Conservation (phyloP, 2,113 vertebrate species). For the Morphnarchus princeps region DNA sequence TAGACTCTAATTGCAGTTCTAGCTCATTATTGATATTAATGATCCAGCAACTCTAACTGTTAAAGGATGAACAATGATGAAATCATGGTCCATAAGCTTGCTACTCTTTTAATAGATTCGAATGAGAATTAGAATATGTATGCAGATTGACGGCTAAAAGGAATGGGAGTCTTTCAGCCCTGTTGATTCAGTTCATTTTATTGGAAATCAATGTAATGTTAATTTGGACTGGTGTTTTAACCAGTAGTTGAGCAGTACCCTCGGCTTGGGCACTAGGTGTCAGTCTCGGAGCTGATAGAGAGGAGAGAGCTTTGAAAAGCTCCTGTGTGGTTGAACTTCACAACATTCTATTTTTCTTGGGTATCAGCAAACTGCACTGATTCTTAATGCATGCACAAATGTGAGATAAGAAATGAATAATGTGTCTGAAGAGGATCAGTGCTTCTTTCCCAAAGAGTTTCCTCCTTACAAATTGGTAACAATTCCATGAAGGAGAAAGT, state of each 20-base stretch:
- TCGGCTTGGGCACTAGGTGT: constrained; percentile 13
- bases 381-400: neutral
- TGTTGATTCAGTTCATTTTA: constrained; percentile 44
- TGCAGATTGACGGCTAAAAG: constrained; percentile 20
- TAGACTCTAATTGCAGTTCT: constrained; percentile 64
- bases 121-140: constrained; percentile 59
- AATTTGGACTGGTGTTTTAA: neutral
- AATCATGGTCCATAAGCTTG: constrained; percentile 50
- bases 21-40: constrained; percentile 74
- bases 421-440: neutral
- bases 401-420: neutral
- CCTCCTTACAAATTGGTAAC: neutral
- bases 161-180: constrained; percentile 14
- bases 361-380: neutral
- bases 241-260: neutral
- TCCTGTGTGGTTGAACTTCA: neutral
- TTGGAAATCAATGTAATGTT: constrained; percentile 1
- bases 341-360: neutral
- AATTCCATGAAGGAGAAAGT: neutral
- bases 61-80: constrained; percentile 63
- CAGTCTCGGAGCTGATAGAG: constrained; percentile 49
- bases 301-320: neutral
- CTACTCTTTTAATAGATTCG: constrained; percentile 57
- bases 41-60: constrained; percentile 57
- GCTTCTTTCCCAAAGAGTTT: neutral